A percentile compares a stretch with the other conserved stretches of the same genome.
Conservation (phyloP, 2,113 vertebrate genomes). For the Merops nubicus region DNA sequence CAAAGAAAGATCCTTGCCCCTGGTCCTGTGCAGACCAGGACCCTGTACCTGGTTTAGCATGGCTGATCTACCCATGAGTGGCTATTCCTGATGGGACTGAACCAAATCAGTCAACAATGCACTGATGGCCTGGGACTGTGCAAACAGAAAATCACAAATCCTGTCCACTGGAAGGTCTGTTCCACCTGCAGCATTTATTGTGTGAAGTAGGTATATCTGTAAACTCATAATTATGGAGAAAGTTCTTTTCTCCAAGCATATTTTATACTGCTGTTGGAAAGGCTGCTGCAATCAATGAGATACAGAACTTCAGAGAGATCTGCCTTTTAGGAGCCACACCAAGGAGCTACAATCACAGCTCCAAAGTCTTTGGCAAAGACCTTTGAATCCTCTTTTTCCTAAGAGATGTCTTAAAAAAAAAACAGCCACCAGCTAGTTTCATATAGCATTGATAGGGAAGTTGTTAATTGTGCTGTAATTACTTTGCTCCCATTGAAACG, state of each 20-base stretch:
- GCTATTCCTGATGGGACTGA: not conserved
- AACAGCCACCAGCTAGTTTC: not conserved
- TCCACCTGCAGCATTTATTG: not conserved
- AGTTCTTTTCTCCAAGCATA: not conserved
- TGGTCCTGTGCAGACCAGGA: accelerated
- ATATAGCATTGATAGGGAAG: not conserved
- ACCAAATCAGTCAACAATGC: not conserved
- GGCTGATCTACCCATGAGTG: not conserved
- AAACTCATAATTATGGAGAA: not conserved
- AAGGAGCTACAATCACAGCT: not conserved
- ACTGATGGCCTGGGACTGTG: too few relatives aligned
- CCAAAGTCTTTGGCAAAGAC: not conserved
- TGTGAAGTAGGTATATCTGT: not conserved
- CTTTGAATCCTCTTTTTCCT: not conserved
- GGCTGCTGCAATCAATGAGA: not conserved
- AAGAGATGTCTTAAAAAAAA: accelerated
- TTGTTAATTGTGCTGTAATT: not conserved
- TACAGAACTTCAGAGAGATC: not conserved
- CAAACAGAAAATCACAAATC: not conserved
- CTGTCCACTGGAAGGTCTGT: not conserved
- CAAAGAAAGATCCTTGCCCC: not conserved
- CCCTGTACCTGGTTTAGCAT: not conserved
- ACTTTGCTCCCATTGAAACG: not conserved
- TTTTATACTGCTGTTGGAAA: not conserved
- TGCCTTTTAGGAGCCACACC: not conserved